Evolutionary conservation across 2,888 invertebrate species (phyloP).

Genomic region (Thecophora atra): DNA sequence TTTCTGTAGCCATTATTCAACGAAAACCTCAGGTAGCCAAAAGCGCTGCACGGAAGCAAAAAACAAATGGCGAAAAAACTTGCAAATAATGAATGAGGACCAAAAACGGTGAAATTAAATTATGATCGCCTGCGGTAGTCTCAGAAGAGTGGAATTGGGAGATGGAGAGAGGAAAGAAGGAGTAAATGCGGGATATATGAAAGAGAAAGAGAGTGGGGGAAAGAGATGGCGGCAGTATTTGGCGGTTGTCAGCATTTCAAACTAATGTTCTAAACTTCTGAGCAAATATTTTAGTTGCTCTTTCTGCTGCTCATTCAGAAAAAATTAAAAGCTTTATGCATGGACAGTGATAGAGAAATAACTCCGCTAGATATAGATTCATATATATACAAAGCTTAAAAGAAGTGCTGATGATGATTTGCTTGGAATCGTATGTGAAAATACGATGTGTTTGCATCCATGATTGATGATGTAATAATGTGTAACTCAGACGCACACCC

Average conservation of each 20-base stretch:
- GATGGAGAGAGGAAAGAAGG: neutral
- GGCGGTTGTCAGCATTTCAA: neutral
- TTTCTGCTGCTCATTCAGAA: no score
- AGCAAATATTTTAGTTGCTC: conserved; percentile 13
- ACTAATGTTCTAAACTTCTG: conserved; percentile 22
- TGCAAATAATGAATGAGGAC: conserved; percentile 15
- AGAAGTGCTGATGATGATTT: no score
- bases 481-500: no score
- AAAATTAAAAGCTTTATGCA: no score
- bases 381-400: neutral
- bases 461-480: no score
- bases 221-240: neutral
- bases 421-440: no score
- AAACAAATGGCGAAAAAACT: conserved; percentile 15
- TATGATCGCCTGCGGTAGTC: conserved; percentile 14
- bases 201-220: neutral
- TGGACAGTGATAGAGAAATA: no score
- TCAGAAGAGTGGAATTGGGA: neutral
- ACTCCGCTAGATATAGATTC: neutral
- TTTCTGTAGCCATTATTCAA: conserved; percentile 29
- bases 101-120: conserved; percentile 30
- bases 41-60: conserved; percentile 34
- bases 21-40: conserved; percentile 39
- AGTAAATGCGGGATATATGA: neutral
- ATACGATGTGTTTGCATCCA: no score